Evolutionary conservation across 2,888 invertebrate genomes (phyloP).

Genomic region (Tethea ocularis): DNA sequence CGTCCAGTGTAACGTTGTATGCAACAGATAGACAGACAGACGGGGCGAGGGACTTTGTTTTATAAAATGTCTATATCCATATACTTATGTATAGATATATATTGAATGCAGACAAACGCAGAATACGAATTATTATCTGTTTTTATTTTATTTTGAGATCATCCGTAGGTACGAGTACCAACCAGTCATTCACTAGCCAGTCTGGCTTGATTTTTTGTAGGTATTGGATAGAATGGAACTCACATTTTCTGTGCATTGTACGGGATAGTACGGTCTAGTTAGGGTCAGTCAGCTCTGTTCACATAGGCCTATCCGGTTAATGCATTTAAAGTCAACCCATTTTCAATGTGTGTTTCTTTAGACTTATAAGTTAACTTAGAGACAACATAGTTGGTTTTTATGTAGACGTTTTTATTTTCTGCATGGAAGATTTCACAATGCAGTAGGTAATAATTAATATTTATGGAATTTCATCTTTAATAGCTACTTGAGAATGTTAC

Average conservation of each 20-base stretch:
- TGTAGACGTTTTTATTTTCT: neutral
- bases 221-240: neutral
- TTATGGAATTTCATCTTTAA: neutral
- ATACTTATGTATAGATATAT: too few relatives aligned
- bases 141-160: neutral
- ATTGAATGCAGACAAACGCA: too few relatives aligned
- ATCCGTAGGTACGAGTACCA: too few relatives aligned
- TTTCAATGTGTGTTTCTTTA: neutral
- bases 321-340: neutral
- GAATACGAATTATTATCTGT: neutral
- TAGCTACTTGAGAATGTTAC: neutral
- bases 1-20: too few relatives aligned
- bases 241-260: neutral
- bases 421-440: slow-evolving; percentile 1
- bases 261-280: neutral
- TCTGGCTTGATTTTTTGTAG: neutral
- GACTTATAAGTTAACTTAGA: too few relatives aligned
- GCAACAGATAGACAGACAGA: too few relatives aligned
- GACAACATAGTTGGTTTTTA: too few relatives aligned
- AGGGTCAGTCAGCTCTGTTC: neutral
- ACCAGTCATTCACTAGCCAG: neutral
- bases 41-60: too few relatives aligned
- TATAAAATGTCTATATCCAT: too few relatives aligned
- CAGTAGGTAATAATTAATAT: neutral
- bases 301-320: neutral